Conservation (phyloP, 2,797 vertebrate species). For the Miichthys miiuy region DNA sequence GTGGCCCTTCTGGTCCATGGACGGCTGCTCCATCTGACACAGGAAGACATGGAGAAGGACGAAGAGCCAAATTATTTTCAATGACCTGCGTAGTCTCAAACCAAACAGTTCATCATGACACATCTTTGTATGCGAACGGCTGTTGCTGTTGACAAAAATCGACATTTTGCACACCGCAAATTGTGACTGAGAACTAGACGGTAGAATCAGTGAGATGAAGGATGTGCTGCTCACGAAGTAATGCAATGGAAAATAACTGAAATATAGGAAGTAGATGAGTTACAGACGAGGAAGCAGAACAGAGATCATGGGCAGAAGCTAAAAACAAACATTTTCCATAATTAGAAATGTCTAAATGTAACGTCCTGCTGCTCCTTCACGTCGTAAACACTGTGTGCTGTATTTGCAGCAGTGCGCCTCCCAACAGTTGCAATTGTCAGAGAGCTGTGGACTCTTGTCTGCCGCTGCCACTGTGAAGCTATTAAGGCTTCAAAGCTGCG, state of each 20-base stretch:
- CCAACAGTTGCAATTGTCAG: neutral
- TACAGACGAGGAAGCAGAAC: constrained; percentile 23
- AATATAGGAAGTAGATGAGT: constrained; percentile 7
- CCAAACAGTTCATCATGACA: constrained; percentile 3
- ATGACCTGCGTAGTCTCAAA: constrained; percentile 1
- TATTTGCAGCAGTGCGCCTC: neutral
- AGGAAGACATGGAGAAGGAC: neutral
- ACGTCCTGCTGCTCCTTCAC: neutral
- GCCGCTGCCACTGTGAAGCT: constrained; percentile 7
- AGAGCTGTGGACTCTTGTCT: constrained; percentile 2
- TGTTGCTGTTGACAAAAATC: constrained; percentile 1
- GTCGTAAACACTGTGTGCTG: neutral
- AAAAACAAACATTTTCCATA: too few species aligned
- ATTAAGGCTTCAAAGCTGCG: constrained; percentile 28
- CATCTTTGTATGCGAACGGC: neutral
- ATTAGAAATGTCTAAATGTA: neutral
- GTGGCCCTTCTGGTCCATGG: constrained; percentile 98
- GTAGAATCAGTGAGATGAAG: constrained; percentile 30
- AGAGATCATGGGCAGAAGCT: constrained; percentile 9
- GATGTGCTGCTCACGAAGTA: constrained; percentile 4
- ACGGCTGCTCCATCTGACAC: constrained; percentile 95
- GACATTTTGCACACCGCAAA: constrained; percentile 1
- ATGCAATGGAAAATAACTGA: constrained; percentile 16
- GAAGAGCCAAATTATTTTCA: neutral
- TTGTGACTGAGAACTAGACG: constrained; percentile 16